Conservation (phyloP, 2,113 vertebrate species). For the Lynx canadensis region DNA sequence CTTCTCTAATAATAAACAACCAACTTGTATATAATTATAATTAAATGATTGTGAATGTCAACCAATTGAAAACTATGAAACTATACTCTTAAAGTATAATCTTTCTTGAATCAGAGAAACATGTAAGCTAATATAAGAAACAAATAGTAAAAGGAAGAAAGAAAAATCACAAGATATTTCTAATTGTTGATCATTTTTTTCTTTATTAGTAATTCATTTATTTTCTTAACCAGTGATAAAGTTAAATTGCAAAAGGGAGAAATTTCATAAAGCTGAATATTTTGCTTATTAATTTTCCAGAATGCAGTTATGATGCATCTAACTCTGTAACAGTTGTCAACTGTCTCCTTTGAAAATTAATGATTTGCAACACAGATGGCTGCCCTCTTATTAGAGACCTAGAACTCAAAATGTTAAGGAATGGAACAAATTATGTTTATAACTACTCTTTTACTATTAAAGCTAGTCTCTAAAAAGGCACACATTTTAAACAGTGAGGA, state of each 20-base stretch:
- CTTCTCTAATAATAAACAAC: constrained; percentile 5
- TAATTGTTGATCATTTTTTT: neutral
- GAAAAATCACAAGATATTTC: neutral
- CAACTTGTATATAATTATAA: neutral
- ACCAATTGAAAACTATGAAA: neutral
- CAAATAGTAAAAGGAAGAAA: neutral
- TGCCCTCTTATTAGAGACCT: neutral
- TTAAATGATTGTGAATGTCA: neutral
- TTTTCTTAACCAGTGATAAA: neutral
- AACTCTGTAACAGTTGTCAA: neutral
- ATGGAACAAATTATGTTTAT: neutral
- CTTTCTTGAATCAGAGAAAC: neutral
- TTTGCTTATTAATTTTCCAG: neutral
- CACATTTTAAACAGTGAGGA: neutral
- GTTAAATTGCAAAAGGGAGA: neutral
- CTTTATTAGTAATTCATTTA: constrained; percentile 36
- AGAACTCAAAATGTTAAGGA: constrained; percentile 39
- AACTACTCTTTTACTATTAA: constrained; percentile 35
- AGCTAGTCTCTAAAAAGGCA: neutral
- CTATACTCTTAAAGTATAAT: constrained; percentile 5
- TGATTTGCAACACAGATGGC: neutral
- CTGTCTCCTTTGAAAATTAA: neutral
- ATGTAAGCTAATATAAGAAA: constrained; percentile 24
- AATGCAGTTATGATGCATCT: neutral
- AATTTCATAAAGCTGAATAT: neutral